Base-by-base conservation (phyloP, 2,113 vertebrate species). In the Ageneiosus marmoratus region DNA sequence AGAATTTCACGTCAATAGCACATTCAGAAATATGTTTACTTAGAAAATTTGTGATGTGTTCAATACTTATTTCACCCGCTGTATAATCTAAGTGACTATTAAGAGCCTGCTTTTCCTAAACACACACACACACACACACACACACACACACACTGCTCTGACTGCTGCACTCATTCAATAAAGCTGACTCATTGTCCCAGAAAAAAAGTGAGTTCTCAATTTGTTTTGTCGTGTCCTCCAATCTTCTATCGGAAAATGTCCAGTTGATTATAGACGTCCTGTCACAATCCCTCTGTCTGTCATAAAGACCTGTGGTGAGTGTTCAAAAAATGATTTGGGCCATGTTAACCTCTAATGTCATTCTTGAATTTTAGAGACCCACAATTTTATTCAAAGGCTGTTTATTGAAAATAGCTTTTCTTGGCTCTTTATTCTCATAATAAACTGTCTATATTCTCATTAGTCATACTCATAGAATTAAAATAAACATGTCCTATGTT, bases 161-260 rank as follows among this genome's bases (percentile, higher is more conserved):
- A 65, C 4, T 50, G 24, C n/a, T 34, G 20, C 44, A 67, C 48
- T 56, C 67, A 56, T 83, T 83, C 80, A 65, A n/a, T 22, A 74
- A 56, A 37, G 29, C 76, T 83, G 84, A 86, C 56, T 86, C 84
- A 86, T 53, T 27, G 29, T 27, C 44, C 53, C 84, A n/a, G n/a
- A n/a, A n/a, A n/a, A n/a, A n/a, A n/a, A 48, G 76, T 32, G 32
- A 11, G 41, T 50, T 58, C 51, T 81, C 48, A 46, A 78, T 77
- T 72, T 75, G n/a, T 51, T 73, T 81, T 82, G 67, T 58, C 46
- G 67, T 78, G 53, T n/a, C n/a, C n/a, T 34, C 9, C 53, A 72
- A 22, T 1, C 50, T 56, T 51, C 15, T 53, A 53, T 56, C 15
- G n/a, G n/a, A n/a, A n/a, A n/a, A n/a, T n/a, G n/a, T n/a, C 51